Conservation (phyloP, 2,113 vertebrate species). For the Myrmecobius fasciatus region DNA sequence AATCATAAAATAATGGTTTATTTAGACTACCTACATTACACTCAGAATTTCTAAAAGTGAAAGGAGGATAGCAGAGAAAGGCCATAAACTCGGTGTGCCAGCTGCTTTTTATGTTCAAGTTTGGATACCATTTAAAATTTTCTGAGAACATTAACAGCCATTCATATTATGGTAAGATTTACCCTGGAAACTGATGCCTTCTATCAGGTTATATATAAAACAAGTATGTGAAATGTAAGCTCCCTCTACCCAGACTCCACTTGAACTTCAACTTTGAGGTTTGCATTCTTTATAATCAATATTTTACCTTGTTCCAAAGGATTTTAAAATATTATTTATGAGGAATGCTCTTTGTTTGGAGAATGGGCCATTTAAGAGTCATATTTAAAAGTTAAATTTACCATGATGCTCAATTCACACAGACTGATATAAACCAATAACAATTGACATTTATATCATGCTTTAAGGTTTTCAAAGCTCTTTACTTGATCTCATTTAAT, state of each 20-base stretch:
- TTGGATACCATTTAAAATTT: constrained; percentile 52
- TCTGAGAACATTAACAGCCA: constrained; percentile 51
- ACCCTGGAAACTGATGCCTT: not conserved
- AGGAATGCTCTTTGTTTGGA: constrained; percentile 28
- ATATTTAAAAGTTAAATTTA: constrained; percentile 24
- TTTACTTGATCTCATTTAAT: not conserved
- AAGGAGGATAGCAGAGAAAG: not conserved
- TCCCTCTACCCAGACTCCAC: constrained; percentile 51
- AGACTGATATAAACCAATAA: not conserved
- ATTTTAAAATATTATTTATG: constrained; percentile 53
- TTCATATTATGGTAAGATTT: constrained; percentile 19
- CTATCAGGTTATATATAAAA: constrained; percentile 51
- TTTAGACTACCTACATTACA: constrained; percentile 22
- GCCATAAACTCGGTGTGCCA: not conserved
- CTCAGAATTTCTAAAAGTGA: constrained; percentile 24
- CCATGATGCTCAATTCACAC: not conserved
- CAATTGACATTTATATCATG: not conserved
- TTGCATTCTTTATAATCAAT: constrained; percentile 57
- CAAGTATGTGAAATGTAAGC: constrained; percentile 61
- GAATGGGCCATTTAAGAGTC: constrained; percentile 30
- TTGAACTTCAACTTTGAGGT: constrained; percentile 53
- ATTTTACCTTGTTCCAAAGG: constrained; percentile 47
- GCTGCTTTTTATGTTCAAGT: constrained; percentile 28
- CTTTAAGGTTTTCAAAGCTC: not conserved
- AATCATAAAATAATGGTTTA: constrained; percentile 23